Percentiles rank a stretch among this genome's conserved stretches.
phyloP scores from a whole-genome alignment of 2,113 vertebrate genomes.

The Seriola rivoliana region DNA sequence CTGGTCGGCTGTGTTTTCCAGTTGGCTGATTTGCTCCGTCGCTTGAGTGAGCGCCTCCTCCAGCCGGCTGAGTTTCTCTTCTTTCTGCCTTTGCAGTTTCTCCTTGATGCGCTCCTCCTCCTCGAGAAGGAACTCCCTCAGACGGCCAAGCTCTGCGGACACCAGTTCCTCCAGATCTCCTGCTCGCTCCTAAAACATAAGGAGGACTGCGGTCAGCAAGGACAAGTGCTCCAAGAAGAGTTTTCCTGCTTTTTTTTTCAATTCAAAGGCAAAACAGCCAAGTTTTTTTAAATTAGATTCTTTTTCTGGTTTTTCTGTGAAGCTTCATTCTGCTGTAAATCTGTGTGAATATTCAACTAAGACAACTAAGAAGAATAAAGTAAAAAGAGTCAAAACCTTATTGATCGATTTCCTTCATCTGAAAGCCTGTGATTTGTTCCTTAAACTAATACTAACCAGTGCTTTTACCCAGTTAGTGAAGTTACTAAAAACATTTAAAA shows the following conservation, averaged over 20 bases:
- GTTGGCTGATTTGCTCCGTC: constrained; percentile 75
- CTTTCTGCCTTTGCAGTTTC: constrained; percentile 73
- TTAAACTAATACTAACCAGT: too few relatives aligned
- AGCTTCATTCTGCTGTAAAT: not conserved
- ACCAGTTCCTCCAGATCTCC: constrained; percentile 78
- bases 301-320: too few relatives aligned
- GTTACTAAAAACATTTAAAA: too few relatives aligned
- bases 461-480: too few relatives aligned
- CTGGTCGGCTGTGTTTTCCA: constrained; percentile 66
- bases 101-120: constrained; percentile 78
- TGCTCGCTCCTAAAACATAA: constrained; percentile 65
- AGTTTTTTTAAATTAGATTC: too few relatives aligned
- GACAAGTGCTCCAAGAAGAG: not conserved
- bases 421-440: too few relatives aligned
- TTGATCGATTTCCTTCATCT: too few relatives aligned
- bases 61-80: constrained; percentile 74
- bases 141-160: constrained; percentile 67
- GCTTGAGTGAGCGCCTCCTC: constrained; percentile 73
- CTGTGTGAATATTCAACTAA: not conserved
- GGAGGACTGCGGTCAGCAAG: not conserved
- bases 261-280: not conserved
- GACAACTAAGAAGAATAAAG: not conserved
- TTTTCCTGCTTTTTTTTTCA: not conserved
- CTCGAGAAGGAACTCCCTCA: constrained; percentile 75
- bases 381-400: not conserved